Conservation (phyloP, 2,113 vertebrate species). For the Gavia stellata region DNA sequence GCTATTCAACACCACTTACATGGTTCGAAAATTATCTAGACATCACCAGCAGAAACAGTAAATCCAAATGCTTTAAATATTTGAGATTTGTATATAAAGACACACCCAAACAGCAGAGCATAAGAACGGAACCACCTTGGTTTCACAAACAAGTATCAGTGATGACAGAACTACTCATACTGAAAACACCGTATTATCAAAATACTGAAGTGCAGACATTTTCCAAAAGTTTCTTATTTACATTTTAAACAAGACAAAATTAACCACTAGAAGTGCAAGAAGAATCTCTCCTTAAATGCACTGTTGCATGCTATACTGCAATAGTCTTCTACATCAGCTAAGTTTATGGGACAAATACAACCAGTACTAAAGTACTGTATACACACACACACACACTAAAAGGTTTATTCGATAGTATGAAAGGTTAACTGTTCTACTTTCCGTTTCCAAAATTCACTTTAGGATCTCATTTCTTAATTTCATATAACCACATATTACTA, state of each 20-base stretch:
- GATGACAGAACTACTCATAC: background rate
- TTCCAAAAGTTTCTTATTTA: background rate
- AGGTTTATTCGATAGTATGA: background rate
- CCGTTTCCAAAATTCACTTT: background rate
- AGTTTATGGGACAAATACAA: background rate
- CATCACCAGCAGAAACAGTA: background rate
- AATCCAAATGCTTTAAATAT: background rate
- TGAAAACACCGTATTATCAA: background rate
- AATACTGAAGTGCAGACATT: background rate
- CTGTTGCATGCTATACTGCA: background rate
- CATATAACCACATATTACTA: background rate
- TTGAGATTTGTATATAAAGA: background rate
- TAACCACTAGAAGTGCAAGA: background rate
- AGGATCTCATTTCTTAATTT: background rate
- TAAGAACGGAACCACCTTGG: background rate
- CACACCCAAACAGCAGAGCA: background rate
- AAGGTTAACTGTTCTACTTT: background rate
- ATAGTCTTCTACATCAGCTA: background rate
- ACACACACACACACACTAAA: fast-evolving
- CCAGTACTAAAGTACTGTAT: background rate
- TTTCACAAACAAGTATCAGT: background rate
- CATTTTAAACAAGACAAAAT: background rate
- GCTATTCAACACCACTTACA: background rate
- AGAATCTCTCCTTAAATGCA: background rate
- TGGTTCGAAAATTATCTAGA: background rate